Evolutionary conservation across 2,888 invertebrate genomes (phyloP), one percentile per base, ranked within the genome.

Genomic region (Seira ritae): DNA sequence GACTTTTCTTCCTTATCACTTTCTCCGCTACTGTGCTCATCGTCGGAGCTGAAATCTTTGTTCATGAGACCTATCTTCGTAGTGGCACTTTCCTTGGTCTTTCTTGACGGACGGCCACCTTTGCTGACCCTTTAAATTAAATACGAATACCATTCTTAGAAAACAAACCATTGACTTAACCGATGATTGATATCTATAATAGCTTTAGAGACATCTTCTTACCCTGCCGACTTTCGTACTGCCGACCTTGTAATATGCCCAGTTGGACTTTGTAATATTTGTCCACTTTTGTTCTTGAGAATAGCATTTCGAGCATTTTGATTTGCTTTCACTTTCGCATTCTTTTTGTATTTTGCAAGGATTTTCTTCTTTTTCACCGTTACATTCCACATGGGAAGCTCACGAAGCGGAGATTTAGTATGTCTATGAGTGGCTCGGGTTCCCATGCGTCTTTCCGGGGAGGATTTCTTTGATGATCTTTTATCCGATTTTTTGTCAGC

Each of bases 41-140:
- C 93, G 24, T 93, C 93, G 86, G 93, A 92, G 20, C 93, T 93
- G 72, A 95, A 91, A 90, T 94, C 94, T 87, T 94, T 93, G 1
- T 94, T 94, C 69, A 95, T 92, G 85, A 95, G 93, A 89, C 95
- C 95, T 94, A 95, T 94, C 87, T 94, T 95, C 76, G 94, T 93
- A 6, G 94, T 93, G 0, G 95, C 95, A 23, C 94, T 94, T 91
- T 95, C 94, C 90, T 95, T 95, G 0, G 95, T 95, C 90, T 94
- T 95, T 46, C 95, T 92, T 10, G 93, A 86, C 1, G 89, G 89
- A n/a, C 89, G 82, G 19, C 86, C 82, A n/a, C 50, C 50, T 15
- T 50, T 50, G 50, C 17, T 50, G 1, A n/a, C 17, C 50, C 50
- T 50, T 20, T 46, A 37, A 24, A 69, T n/a, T 17, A 67, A 20